Percentiles rank a stretch among this genome's conserved stretches.
Conservation (phyloP, 2,113 vertebrate genomes). For the Silurus glanis region DNA sequence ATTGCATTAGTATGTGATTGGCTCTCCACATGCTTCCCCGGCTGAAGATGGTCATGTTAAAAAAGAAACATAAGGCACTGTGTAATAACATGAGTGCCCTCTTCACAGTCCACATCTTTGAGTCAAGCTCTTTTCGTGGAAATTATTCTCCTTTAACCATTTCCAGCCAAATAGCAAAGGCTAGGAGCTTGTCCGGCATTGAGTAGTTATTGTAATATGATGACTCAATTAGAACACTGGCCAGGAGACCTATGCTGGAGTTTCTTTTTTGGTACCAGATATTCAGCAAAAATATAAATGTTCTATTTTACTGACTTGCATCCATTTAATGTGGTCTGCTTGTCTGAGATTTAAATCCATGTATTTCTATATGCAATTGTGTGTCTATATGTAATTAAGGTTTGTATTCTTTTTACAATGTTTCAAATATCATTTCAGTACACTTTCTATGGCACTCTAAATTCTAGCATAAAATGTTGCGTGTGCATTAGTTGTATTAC, state of each 20-base stretch:
- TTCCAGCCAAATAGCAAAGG: not conserved
- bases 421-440: not conserved
- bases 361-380: not conserved
- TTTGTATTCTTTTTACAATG: too few relatives aligned
- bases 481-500: not conserved
- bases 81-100: not conserved
- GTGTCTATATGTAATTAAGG: too few relatives aligned
- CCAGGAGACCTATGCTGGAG: not conserved
- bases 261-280: not conserved
- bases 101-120: not conserved
- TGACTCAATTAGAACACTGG: not conserved
- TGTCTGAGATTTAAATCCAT: not conserved
- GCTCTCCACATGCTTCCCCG: not conserved
- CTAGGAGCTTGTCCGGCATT: not conserved
- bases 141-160: not conserved
- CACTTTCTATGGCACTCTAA: not conserved
- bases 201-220: not conserved
- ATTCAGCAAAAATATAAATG: not conserved
- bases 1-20: not conserved
- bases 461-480: not conserved
- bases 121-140: not conserved
- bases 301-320: not conserved
- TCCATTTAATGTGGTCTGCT: not conserved
- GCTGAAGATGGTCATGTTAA: not conserved
- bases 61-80: not conserved